Conservation (phyloP, 2,113 vertebrate genomes). For the Galbula dea region DNA sequence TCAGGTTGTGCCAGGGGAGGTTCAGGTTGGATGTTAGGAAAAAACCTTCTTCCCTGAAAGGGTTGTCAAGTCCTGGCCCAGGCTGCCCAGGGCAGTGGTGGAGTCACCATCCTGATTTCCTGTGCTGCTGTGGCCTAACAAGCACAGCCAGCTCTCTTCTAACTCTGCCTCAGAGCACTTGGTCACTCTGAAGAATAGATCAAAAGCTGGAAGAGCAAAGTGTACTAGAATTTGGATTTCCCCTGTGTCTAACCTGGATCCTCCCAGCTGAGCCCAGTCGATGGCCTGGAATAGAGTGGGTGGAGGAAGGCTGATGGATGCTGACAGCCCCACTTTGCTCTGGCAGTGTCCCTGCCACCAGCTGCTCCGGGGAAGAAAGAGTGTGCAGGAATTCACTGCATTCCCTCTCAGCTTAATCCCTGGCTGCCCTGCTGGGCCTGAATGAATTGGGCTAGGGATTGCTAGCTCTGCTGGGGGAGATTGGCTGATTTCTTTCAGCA, state of each 20-base stretch:
- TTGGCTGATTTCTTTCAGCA: conserved; percentile 47
- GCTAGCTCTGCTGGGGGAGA: conserved; percentile 45
- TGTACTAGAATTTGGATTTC: neutral
- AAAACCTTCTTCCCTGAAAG: too few relatives aligned
- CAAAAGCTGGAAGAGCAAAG: neutral
- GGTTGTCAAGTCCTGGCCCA: too few relatives aligned
- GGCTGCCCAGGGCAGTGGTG: too few relatives aligned
- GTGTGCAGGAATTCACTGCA: conserved; percentile 71
- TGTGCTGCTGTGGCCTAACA: neutral
- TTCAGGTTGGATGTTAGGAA: too few relatives aligned
- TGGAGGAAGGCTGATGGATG: conserved; percentile 52
- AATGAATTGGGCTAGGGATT: conserved; percentile 46
- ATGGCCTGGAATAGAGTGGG: conserved; percentile 63
- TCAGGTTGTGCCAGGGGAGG: too few relatives aligned
- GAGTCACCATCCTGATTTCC: neutral
- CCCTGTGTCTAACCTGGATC: too few relatives aligned
- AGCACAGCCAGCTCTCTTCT: neutral
- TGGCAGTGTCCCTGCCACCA: conserved; percentile 61
- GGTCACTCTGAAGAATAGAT: neutral
- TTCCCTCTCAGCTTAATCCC: conserved; percentile 71
- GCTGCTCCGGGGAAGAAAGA: conserved; percentile 61
- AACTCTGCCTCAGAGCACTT: neutral
- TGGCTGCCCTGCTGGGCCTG: conserved; percentile 61
- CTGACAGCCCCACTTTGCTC: conserved; percentile 52
- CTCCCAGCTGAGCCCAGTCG: conserved; percentile 55